Evolutionary conservation across 2,113 vertebrate genomes (phyloP).

Genomic region (Pelecanoides urinatrix): DNA sequence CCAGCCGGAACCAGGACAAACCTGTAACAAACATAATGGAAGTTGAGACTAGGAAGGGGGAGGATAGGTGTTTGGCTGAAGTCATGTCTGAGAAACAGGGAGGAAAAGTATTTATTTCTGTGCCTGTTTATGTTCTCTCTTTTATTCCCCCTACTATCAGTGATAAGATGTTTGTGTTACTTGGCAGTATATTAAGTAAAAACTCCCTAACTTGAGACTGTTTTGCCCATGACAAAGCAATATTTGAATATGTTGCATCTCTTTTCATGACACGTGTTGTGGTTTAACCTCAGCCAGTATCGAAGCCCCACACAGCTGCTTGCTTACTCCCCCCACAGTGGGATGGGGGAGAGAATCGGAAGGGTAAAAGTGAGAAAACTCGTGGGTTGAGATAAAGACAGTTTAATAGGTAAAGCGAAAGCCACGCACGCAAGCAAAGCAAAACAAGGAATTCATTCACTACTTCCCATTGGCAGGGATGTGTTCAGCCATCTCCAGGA

Average conservation of each 20-base stretch:
- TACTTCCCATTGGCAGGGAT: too few relatives aligned
- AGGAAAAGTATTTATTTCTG: neutral
- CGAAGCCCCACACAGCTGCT: too few relatives aligned
- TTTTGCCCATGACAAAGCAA: neutral
- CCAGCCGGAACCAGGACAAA: too few relatives aligned
- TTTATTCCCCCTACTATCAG: neutral
- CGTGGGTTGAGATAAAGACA: too few relatives aligned
- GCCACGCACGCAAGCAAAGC: too few relatives aligned
- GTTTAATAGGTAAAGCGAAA: too few relatives aligned
- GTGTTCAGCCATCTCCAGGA: too few relatives aligned
- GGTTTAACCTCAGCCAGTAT: too few relatives aligned
- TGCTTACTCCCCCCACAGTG: too few relatives aligned
- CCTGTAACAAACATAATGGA: neutral
- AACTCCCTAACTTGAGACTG: neutral
- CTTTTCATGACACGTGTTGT: neutral
- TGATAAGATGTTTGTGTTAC: neutral
- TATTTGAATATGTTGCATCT: neutral
- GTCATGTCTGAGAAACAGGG: neutral
- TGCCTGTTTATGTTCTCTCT: neutral
- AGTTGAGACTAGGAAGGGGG: neutral
- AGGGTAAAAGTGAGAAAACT: too few relatives aligned
- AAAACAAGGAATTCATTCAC: too few relatives aligned
- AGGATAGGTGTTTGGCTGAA: neutral
- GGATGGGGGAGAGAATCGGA: too few relatives aligned
- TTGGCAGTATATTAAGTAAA: neutral